Base-by-base conservation (phyloP, 1,140 invertebrate genomes). In the Microvelia longipes region DNA sequence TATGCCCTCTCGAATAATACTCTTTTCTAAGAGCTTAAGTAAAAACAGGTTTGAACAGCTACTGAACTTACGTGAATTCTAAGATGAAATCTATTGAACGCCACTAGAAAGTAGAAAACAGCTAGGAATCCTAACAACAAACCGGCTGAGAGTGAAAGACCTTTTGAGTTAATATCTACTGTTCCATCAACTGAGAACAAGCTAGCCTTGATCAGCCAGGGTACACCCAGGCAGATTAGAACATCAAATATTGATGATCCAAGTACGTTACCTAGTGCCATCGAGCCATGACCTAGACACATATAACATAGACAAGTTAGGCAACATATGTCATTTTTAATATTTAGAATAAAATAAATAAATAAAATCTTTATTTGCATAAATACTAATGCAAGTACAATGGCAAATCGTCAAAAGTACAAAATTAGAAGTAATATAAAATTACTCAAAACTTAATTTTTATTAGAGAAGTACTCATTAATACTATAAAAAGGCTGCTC, bases 181-280 rank as follows among this genome's bases (percentile, higher is more conserved):
- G 74, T 68, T 0, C 73, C 70, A 13, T 71, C 70, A 5, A 72
- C 71, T 5, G 77, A 72, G 30, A 79, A 74, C 27, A 78, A 77
- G 1, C 77, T 73, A 5, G 79, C 75, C 70, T 81, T 82, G 66
- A 84, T 77, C 1, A 84, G 74, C 82, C 82, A 84, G 0, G 82
- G 82, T 2, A 83, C 70, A 2, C 82, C 82, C 14, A 84, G 73
- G 71, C 82, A 83, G 65, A 83, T 77, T 1, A 83, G 75, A 67
- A 83, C 80, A 74, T 83, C 82, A 71, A 84, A 83, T 19, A 81
- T 80, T 71, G 82, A 83, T 24, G 82, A 83, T 5, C 82, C 83
- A 15, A 83, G 77, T 0, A 79, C 78, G 68, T 82, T 84, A 61
- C 78, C 78, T 2, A 84, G 73, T 0, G 82, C 82, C 82, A 84